Percentiles rank a stretch among this genome's conserved stretches.
phyloP scores from a whole-genome alignment of 1,140 invertebrate genomes.

The Colletes gigas region DNA sequence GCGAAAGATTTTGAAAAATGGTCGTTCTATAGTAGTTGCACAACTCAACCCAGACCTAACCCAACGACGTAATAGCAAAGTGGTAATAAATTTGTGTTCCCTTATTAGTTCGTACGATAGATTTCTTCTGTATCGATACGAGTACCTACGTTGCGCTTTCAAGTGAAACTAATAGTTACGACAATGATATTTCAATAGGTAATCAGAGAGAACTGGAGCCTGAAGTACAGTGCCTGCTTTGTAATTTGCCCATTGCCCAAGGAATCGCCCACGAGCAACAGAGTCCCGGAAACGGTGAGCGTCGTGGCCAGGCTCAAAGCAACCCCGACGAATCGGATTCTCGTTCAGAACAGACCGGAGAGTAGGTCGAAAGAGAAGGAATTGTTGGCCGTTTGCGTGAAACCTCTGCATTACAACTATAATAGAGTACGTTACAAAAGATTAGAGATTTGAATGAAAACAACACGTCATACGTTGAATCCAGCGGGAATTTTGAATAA shows the following conservation, averaged over 20 bases:
- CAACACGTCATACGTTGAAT: no score
- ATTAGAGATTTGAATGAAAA: not conserved
- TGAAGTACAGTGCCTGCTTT: constrained; percentile 95
- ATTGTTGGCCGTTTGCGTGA: constrained; percentile 92
- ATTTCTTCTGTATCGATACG: no score
- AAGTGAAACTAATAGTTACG: not conserved
- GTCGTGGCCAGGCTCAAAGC: constrained; percentile 83
- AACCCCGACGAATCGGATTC: constrained; percentile 84
- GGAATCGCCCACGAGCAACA: constrained; percentile 74
- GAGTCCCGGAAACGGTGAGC: constrained; percentile 84
- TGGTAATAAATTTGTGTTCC: no score
- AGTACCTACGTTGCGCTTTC: no score
- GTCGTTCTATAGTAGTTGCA: no score
- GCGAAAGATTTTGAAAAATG: no score
- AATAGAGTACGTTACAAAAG: constrained; percentile 83
- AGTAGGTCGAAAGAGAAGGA: constrained; percentile 78
- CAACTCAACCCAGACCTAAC: no score
- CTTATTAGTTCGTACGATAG: no score
- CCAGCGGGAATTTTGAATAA: no score
- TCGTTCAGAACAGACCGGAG: constrained; percentile 80
- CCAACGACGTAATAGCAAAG: no score
- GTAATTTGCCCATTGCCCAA: constrained; percentile 88
- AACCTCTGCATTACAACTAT: constrained; percentile 95
- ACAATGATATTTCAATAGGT: constrained; percentile 78
- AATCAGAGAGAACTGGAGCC: constrained; percentile 96